Percentiles rank a stretch among this genome's conserved stretches.
phyloP scores from a whole-genome alignment of 2,888 invertebrate species.

The Torymus texanus region DNA sequence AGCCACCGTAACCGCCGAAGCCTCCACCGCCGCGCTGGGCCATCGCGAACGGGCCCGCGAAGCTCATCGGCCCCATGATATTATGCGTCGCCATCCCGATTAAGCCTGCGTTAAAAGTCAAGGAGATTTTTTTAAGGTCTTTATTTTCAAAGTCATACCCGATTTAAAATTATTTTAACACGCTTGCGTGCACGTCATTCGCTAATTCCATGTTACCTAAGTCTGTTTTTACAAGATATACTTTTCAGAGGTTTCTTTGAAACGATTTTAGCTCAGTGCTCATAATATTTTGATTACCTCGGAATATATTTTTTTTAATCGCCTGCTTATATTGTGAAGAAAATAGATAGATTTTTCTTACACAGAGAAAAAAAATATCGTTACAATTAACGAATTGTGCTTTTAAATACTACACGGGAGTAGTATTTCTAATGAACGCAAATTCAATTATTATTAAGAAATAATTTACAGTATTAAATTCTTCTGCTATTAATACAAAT shows the following conservation, averaged over 20 bases:
- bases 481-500: too few species aligned
- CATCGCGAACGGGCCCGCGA: slow-evolving; percentile 73
- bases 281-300: slow-evolving; percentile 18
- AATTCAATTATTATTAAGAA: too few species aligned
- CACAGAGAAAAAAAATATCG: too few species aligned
- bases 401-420: too few species aligned
- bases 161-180: slow-evolving; percentile 20
- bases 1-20: slow-evolving; percentile 81
- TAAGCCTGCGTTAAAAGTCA: background rate
- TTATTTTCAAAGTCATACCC: slow-evolving; percentile 12
- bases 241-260: slow-evolving; percentile 40
- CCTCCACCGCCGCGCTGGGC: slow-evolving; percentile 71
- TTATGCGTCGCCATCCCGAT: slow-evolving; percentile 71
- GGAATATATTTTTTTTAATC: background rate
- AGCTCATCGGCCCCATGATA: slow-evolving; percentile 74
- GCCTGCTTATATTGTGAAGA: too few species aligned
- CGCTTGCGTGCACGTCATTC: slow-evolving; percentile 13
- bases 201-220: slow-evolving; percentile 40
- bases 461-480: too few species aligned
- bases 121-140: too few species aligned
- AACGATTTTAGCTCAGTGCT: slow-evolving; percentile 33
- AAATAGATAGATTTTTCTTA: too few species aligned
- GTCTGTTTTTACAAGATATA: slow-evolving; percentile 32
- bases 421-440: too few species aligned
- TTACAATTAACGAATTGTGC: too few species aligned